phyloP scores from a whole-genome alignment of 2,113 vertebrate species.

The Alosa alosa region DNA sequence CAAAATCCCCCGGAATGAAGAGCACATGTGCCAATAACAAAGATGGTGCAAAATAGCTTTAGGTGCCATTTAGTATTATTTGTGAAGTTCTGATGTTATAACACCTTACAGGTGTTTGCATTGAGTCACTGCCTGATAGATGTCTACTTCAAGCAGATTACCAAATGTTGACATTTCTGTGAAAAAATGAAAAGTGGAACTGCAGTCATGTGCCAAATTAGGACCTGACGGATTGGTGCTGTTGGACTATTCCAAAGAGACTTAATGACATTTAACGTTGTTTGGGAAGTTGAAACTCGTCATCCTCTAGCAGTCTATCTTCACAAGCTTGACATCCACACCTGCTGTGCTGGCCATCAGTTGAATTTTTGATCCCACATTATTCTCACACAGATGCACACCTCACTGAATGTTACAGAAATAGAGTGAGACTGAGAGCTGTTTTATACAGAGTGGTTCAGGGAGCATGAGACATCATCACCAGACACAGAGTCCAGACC shows the following conservation, averaged over 20 bases:
- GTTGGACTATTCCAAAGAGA: background rate
- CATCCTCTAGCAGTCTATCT: background rate
- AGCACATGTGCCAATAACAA: background rate
- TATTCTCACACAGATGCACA: background rate
- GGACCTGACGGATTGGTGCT: background rate
- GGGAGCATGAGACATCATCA: too few species aligned
- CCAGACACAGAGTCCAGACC: too few species aligned
- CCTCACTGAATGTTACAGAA: background rate
- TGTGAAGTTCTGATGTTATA: background rate
- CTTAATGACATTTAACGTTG: background rate
- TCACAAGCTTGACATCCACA: background rate
- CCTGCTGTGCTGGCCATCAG: background rate
- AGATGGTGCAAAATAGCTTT: background rate
- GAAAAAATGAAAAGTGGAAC: background rate
- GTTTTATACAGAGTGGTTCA: background rate
- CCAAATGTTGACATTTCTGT: background rate
- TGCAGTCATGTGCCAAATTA: background rate
- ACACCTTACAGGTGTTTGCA: conserved; percentile 2
- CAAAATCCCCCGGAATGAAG: background rate
- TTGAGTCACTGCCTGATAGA: background rate
- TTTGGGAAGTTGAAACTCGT: background rate
- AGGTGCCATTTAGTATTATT: background rate
- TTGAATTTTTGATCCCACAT: background rate
- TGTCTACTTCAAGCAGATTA: conserved; percentile 7
- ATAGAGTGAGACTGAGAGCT: background rate